Conservation (phyloP, 2,113 vertebrate species). For the Nettapus auritus region DNA sequence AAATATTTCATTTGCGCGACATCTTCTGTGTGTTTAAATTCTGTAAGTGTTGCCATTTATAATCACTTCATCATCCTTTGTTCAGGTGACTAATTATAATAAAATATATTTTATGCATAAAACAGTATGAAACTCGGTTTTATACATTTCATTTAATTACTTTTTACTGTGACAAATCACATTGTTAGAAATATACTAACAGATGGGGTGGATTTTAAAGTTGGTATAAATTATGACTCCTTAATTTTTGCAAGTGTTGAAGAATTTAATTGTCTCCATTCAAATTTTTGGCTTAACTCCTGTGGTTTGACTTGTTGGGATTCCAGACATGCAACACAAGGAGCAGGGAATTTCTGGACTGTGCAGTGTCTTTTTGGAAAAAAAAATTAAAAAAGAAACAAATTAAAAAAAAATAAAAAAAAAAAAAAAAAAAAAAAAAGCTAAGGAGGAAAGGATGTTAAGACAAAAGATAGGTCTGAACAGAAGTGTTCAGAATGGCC, state of each 20-base stretch:
- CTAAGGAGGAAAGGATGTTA: conserved; percentile 42
- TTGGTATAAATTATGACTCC: conserved; percentile 57
- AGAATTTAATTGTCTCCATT: conserved; percentile 50
- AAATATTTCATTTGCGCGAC: background rate
- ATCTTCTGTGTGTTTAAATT: background rate
- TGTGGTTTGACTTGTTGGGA: conserved; percentile 69
- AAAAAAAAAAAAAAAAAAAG: background rate
- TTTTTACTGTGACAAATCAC: conserved; percentile 66
- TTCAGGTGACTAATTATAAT: conserved; percentile 68
- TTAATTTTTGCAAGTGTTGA: conserved; percentile 60
- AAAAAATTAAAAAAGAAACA: background rate
- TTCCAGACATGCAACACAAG: conserved; percentile 68
- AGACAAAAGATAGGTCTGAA: conserved; percentile 37
- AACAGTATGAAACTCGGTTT: conserved; percentile 47
- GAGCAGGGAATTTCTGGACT: conserved; percentile 59
- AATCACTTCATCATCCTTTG: conserved; percentile 54
- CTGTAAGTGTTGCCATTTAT: conserved; percentile 9
- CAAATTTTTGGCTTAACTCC: conserved; percentile 61
- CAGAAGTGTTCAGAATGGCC: background rate
- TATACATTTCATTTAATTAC: conserved; percentile 66
- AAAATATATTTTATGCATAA: conserved; percentile 62
- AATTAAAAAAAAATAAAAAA: background rate
- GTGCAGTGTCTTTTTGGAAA: background rate
- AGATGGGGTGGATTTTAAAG: conserved; percentile 67
- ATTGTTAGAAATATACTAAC: conserved; percentile 68